Base-by-base conservation (phyloP, 2,113 vertebrate species). In the Tupaia chinensis region DNA sequence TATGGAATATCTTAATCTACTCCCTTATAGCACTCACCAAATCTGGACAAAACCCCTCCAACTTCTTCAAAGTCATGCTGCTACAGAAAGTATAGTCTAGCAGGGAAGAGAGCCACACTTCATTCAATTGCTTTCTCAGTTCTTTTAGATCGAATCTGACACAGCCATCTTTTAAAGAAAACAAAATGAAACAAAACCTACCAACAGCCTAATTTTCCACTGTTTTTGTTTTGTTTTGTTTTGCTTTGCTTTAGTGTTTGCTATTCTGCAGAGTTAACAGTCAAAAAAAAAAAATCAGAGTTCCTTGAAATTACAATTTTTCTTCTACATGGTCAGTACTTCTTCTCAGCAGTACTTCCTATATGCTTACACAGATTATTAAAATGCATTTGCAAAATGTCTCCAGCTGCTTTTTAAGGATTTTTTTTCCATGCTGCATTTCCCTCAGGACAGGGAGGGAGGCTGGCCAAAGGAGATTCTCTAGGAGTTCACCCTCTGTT, bases 401-500 rank as follows among this genome's bases (percentile, higher is more conserved):
- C 87, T 89, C 66, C 60, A 10, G 89, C 72, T 84, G 94, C 95
- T 97, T 97, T 97, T 96, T 93, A 97, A 97, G 91, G 95, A 96
- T 96, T 96, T 96, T 96, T 96, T 96, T 97, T 97, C 94, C 96
- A 95, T 89, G 92, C 44, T 60, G 73, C 69, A 12, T 80, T 94
- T 93, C 79, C 96, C 96, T 77, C 79, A 86, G 91, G 91, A 92
- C 87, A 88, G 82, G 0, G 0, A 94, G 78, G 60, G 74, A 79
- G 79, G 56, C 32, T 73, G 90, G 89, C 95, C 54, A n/a, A 85
- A 32, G 68, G 89, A 78, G 95, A 92, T 68, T 89, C 92, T 88
- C 70, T 58, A 81, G 93, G 74, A 89, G 77, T 68, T 94, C 17
- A 58, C 88, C 78, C 94, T 83, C 73, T 6, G 14, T 81, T 96